Conservation (phyloP, 37 sponge, comb jelly and placozoan genomes). For the Lycopodina hypogea region DNA sequence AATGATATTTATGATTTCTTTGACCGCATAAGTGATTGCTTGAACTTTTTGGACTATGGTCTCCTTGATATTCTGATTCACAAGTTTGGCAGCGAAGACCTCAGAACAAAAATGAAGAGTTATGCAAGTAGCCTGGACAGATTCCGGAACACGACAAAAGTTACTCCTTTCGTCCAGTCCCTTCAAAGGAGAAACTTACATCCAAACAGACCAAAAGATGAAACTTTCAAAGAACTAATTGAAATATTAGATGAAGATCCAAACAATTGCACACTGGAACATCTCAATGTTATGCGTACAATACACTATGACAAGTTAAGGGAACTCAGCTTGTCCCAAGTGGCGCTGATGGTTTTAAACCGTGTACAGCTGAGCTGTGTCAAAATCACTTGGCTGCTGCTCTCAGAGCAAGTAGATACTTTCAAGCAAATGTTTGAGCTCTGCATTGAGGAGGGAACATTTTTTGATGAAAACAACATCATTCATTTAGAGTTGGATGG, state of each 20-base stretch:
- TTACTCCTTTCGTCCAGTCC: not conserved
- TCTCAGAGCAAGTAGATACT: not conserved
- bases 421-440: not conserved
- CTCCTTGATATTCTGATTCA: not conserved
- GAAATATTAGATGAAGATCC: not conserved
- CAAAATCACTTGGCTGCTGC: not conserved
- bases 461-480: not conserved
- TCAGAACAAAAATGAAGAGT: not conserved
- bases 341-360: not conserved
- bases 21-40: not conserved
- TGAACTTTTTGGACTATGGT: not conserved
- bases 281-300: not conserved
- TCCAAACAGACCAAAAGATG: too few species aligned
- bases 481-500: not conserved
- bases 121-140: not conserved
- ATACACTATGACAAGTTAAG: not conserved
- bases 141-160: not conserved
- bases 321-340: not conserved
- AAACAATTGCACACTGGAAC: not conserved
- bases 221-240: not conserved
- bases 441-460: not conserved
- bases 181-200: too few species aligned
- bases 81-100: not conserved
- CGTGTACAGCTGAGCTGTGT: not conserved
- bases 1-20: too few species aligned